Percentiles rank a stretch among this genome's conserved stretches.
Evolutionary conservation across 2,113 vertebrate genomes (phyloP).

Genomic region (Phaethon lepturus): DNA sequence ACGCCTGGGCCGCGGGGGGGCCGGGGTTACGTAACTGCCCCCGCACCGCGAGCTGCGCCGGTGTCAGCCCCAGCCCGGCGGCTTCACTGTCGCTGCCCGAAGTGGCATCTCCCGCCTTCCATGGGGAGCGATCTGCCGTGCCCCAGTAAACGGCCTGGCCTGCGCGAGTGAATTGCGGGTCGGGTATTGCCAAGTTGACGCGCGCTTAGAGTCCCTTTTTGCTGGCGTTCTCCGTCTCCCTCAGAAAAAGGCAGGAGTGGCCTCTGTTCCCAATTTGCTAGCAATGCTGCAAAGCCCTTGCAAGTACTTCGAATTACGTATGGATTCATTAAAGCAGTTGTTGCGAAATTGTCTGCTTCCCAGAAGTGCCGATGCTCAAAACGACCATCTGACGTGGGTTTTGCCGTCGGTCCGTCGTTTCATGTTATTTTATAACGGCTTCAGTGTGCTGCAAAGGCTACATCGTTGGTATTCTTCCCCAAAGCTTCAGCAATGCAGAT

Average conservation of each 20-base stretch:
- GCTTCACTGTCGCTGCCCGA: not conserved
- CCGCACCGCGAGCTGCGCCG: not conserved
- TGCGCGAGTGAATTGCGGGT: not conserved
- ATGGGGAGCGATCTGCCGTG: not conserved
- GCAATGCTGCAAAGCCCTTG: not conserved
- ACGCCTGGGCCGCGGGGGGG: not conserved
- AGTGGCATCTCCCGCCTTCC: not conserved
- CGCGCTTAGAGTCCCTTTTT: not conserved
- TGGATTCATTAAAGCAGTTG: not conserved
- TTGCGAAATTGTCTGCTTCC: not conserved
- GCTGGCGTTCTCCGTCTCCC: not conserved
- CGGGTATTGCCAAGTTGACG: not conserved
- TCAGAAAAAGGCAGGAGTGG: not conserved
- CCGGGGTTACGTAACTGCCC: slow-evolving; percentile 73
- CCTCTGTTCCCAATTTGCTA: not conserved
- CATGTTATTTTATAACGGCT: not conserved
- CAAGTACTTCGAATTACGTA: not conserved
- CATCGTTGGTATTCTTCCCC: not conserved
- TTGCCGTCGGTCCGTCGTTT: not conserved
- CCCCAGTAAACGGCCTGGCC: not conserved
- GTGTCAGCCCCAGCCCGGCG: not conserved
- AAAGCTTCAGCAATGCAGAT: slow-evolving; percentile 71
- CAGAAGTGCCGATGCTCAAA: not conserved
- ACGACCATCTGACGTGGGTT: not conserved
- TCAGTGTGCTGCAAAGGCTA: not conserved